phyloP scores from a whole-genome alignment of 2,113 vertebrate genomes.

The Paradisaea rubra region DNA sequence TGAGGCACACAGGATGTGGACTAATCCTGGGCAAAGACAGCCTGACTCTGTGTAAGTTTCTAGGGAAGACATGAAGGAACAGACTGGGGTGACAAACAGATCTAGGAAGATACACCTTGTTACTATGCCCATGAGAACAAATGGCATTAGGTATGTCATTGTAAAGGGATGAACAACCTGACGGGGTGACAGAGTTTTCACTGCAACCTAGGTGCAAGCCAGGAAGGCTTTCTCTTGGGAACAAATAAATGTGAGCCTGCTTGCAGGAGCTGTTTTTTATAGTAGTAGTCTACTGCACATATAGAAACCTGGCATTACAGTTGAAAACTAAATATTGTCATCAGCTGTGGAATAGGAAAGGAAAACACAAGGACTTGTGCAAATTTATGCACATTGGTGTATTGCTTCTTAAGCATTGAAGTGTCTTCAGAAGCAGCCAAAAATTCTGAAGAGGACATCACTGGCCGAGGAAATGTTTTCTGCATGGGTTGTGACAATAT shows the following conservation, averaged over 20 bases:
- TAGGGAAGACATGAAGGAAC: background rate
- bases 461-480: background rate
- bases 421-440: background rate
- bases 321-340: background rate
- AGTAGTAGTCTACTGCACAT: background rate
- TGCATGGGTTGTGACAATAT: background rate
- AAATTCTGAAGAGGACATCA: background rate
- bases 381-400: background rate
- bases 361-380: background rate
- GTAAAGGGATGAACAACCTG: background rate
- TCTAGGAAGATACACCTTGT: background rate
- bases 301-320: background rate
- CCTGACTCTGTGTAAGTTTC: background rate
- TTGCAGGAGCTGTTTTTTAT: background rate
- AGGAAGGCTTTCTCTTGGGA: background rate
- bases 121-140: background rate
- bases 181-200: background rate
- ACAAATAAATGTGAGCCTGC: background rate
- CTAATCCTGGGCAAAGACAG: background rate
- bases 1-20: background rate
- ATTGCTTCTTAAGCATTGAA: background rate
- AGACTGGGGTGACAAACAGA: background rate
- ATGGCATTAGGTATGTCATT: background rate
- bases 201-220: background rate
- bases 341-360: background rate